Base-by-base conservation (phyloP, 1,140 invertebrate genomes). In the Trichonephila clavipes region DNA sequence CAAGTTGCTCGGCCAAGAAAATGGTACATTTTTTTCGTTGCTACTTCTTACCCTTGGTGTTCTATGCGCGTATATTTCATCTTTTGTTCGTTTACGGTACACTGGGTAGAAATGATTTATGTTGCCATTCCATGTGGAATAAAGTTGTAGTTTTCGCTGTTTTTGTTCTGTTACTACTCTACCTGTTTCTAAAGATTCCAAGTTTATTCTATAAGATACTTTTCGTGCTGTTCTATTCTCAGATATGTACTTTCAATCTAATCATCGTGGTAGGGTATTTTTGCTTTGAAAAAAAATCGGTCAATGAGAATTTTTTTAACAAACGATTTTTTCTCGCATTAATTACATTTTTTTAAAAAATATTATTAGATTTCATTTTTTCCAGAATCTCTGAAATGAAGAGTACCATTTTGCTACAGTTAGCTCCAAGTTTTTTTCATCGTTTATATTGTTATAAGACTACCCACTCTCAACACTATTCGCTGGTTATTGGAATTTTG, bases 71-170 rank as follows among this genome's bases (percentile, higher is more conserved):
- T 77, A 82, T 92, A 92, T 92, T 92, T 92, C 83, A 86, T 92
- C 90, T 87, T 93, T 93, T 93, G 92, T 93, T 93, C 92, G 66
- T 88, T 93, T 85, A 93, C 69, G 86, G 85, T 93, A 88, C 64
- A 81, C 85, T 93, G 66, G 51, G 86, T 88, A 93, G 61, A 88
- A 88, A 93, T 93, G 92, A 93, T 93, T 93, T 93, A 93, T 88
- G 92, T 93, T 93, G 85, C 92, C 92, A 93, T 88, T 93, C 92
- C 92, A 82, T 85, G 92, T 81, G 92, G 92, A 93, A 88, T 93
- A 93, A 93, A 93, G 92, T 93, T 93, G 90, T 87, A 87, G 82
- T 87, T 86, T 82, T 90, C 28, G 61, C 51, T 85, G 81, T 83
- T 66, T 82, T 90, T 82, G n/a, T 90, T 90, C 24, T 61, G 34